Percentiles rank a stretch among this genome's conserved stretches.
phyloP scores from a whole-genome alignment of 2,113 vertebrate genomes.

The Anolis sagrei region DNA sequence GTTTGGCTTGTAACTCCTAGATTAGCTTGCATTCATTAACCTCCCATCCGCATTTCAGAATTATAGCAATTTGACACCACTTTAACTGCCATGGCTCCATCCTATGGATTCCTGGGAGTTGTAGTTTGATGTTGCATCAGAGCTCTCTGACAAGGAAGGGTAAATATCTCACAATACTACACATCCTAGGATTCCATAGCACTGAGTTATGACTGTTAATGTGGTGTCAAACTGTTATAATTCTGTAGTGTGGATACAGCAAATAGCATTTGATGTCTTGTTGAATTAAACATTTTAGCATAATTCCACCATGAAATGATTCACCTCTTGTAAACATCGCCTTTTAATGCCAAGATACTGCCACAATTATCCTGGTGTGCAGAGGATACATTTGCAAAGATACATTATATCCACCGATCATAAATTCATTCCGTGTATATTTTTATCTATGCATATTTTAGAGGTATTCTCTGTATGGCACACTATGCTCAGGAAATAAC shows the following conservation, averaged over 20 bases:
- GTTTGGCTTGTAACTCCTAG: background rate
- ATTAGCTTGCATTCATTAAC: background rate
- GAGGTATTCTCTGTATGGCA: background rate
- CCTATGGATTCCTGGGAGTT: too few relatives aligned
- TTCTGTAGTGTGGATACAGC: too few relatives aligned
- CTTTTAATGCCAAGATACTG: background rate
- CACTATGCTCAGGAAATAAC: background rate
- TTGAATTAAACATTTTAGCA: background rate
- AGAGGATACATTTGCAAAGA: background rate
- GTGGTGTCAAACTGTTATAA: too few relatives aligned
- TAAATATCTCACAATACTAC: too few relatives aligned
- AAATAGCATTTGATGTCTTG: background rate
- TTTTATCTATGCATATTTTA: background rate
- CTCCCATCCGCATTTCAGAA: too few relatives aligned
- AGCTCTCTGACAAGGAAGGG: too few relatives aligned
- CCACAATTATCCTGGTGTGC: background rate
- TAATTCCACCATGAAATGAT: background rate
- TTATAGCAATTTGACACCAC: too few relatives aligned
- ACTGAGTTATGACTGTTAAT: too few relatives aligned
- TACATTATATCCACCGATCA: background rate
- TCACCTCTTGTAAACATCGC: background rate
- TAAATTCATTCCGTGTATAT: background rate
- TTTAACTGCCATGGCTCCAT: too few relatives aligned
- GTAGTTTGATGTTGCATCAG: too few relatives aligned
- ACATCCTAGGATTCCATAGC: too few relatives aligned